Percentiles rank a stretch among this genome's conserved stretches.
Evolutionary conservation across 2,113 vertebrate genomes (phyloP).

Genomic region (Euleptes europaea): DNA sequence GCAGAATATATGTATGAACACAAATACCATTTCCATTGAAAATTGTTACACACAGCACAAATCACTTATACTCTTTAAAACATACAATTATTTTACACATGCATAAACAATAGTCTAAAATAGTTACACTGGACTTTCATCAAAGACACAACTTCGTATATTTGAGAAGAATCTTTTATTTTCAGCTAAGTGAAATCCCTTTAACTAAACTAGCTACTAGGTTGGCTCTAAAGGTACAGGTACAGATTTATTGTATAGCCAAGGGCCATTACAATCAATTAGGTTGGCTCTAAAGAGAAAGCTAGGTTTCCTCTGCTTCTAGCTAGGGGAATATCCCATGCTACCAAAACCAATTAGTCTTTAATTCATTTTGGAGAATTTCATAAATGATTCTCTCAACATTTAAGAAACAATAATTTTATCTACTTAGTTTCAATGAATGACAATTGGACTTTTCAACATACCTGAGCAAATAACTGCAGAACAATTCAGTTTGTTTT

Average conservation of each 20-base stretch:
- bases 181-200: conserved; percentile 69
- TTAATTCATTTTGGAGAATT: conserved; percentile 38
- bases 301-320: conserved; percentile 36
- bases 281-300: conserved; percentile 53
- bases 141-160: conserved; percentile 41
- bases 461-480: conserved; percentile 30
- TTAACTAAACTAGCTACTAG: conserved; percentile 41
- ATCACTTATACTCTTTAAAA: fast-evolving
- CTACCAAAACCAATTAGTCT: conserved; percentile 41
- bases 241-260: too few species aligned
- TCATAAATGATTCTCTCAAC: conserved; percentile 44
- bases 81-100: neutral
- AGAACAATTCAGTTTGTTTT: neutral
- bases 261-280: too few species aligned
- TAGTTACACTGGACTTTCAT: neutral
- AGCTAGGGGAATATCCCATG: conserved; percentile 33
- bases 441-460: conserved; percentile 25
- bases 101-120: neutral
- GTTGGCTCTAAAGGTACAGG: conserved; percentile 58
- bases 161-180: conserved; percentile 72
- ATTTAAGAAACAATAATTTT: conserved; percentile 55
- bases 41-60: neutral
- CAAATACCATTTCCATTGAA: conserved; percentile 3
- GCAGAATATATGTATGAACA: conserved; percentile 45
- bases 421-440: conserved; percentile 50